A percentile compares a stretch with the other conserved stretches of the same genome.
These are phyloP conservation scores for Dynastes hyllus DNA, from an alignment of 2,888 invertebrate species.

Conservation along the genomic window DNA sequence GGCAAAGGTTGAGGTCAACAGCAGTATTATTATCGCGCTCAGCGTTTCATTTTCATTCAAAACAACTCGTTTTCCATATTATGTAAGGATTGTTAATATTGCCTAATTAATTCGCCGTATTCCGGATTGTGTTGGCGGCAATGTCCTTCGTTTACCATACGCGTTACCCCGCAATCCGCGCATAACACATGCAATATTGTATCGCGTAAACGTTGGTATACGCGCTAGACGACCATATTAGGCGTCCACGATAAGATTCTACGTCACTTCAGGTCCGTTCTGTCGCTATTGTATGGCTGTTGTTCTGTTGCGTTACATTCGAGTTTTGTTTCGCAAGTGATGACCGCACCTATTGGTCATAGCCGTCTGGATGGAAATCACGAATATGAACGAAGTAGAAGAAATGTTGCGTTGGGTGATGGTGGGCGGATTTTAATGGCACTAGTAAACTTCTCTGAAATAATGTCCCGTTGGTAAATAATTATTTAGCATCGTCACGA, in stretches of 20 bases:
- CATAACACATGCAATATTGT: conserved; percentile 2
- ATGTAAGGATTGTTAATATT: conserved; percentile 47
- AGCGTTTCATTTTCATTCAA: conserved; percentile 51
- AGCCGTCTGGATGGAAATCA: conserved; percentile 7
- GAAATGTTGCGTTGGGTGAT: conserved; percentile 9
- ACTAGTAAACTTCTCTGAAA: not conserved
- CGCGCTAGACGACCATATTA: conserved; percentile 22
- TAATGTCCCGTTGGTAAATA: not conserved
- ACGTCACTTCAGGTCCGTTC: conserved; percentile 27
- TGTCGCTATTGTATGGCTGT: conserved; percentile 24
- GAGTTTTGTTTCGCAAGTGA: conserved; percentile 32
- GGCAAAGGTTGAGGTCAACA: conserved; percentile 50
- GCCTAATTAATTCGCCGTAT: conserved; percentile 38
- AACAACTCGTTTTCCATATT: conserved; percentile 52
- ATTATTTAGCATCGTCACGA: no score
- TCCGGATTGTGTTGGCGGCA: conserved; percentile 48
- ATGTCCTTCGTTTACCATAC: conserved; percentile 46
- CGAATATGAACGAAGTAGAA: conserved; percentile 5
- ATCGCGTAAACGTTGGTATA: not conserved
- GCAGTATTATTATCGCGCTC: conserved; percentile 40
- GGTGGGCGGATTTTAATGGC: conserved; percentile 17
- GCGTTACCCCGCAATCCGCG: not conserved
- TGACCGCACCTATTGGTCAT: conserved; percentile 25
- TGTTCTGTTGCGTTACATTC: conserved; percentile 12
- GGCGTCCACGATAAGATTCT: conserved; percentile 29